A percentile compares a stretch with the other conserved stretches of the same genome.
phyloP scores from a whole-genome alignment of 2,113 vertebrate genomes.

The Cromileptes altivelis region DNA sequence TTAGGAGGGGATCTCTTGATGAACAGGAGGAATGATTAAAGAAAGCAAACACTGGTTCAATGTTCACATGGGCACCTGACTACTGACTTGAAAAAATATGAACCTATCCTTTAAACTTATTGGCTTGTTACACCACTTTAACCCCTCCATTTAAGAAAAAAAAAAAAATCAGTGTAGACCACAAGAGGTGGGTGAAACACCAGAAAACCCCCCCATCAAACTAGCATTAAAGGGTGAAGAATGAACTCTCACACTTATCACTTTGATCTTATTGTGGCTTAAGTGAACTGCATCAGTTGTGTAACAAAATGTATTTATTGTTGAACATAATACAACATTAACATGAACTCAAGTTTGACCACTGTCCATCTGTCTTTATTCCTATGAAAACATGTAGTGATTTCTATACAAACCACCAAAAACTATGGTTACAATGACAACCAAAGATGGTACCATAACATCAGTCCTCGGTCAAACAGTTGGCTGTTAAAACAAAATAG shows the following conservation, averaged over 20 bases:
- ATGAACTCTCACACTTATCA: not conserved
- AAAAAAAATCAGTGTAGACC: too few relatives aligned
- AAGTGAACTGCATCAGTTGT: conserved; percentile 28
- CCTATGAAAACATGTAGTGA: conserved; percentile 65
- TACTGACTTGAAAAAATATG: too few relatives aligned
- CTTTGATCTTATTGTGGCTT: not conserved
- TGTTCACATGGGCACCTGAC: too few relatives aligned
- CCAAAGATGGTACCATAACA: conserved; percentile 50
- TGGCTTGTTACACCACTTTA: not conserved
- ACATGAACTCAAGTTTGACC: conserved; percentile 41
- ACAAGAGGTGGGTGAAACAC: too few relatives aligned
- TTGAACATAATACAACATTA: conserved; percentile 45
- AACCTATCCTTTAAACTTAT: not conserved
- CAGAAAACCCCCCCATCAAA: too few relatives aligned
- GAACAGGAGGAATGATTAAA: too few relatives aligned
- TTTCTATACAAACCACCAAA: conserved; percentile 59
- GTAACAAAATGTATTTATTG: conserved; percentile 63
- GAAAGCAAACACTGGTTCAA: too few relatives aligned
- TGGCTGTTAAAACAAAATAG: conserved; percentile 66
- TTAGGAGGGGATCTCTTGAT: too few relatives aligned
- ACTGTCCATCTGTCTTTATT: conserved; percentile 61
- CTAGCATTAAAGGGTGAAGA: too few relatives aligned
- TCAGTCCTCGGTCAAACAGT: conserved; percentile 51
- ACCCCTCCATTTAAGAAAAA: too few relatives aligned
- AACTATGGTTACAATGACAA: conserved; percentile 52